Evolutionary conservation across 1,140 invertebrate species (phyloP).

Genomic region (Agrypnia vestita): DNA sequence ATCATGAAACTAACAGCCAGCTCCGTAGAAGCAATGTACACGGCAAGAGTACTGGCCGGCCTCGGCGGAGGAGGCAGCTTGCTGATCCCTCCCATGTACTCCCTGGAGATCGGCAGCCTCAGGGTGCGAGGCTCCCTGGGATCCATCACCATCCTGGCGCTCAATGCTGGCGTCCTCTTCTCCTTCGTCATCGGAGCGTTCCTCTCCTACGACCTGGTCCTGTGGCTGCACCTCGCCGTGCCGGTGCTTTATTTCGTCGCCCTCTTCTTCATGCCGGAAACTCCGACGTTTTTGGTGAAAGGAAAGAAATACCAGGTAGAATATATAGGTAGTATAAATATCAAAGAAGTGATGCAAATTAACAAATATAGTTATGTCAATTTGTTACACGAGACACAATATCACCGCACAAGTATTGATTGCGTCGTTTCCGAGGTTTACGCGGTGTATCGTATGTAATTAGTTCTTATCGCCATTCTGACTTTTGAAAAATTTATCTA

Average conservation of each 20-base stretch:
- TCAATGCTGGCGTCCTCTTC: constrained; percentile 75
- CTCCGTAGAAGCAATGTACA: constrained; percentile 62
- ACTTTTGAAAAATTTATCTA: no score
- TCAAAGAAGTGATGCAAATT: no score
- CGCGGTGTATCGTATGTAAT: no score
- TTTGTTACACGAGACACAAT: no score
- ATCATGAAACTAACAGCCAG: constrained; percentile 65
- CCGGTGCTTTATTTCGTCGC: constrained; percentile 68
- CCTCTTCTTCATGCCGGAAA: constrained; percentile 72
- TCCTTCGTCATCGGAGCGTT: constrained; percentile 75
- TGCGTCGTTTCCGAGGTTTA: no score
- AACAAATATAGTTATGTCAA: no score
- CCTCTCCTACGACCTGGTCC: constrained; percentile 66
- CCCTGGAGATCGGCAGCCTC: constrained; percentile 75
- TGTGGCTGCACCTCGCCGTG: constrained; percentile 45
- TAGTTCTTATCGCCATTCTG: no score
- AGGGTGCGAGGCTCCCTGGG: constrained; percentile 74
- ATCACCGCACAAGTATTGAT: no score
- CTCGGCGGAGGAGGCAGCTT: constrained; percentile 70
- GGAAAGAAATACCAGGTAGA: constrained; percentile 48
- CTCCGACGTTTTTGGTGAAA: constrained; percentile 69
- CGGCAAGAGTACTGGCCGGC: constrained; percentile 68
- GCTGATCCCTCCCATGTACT: constrained; percentile 74
- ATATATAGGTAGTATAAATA: background rate
- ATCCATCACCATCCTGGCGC: constrained; percentile 70